Conservation (phyloP, 2,797 vertebrate genomes). For the Merluccius polli region DNA sequence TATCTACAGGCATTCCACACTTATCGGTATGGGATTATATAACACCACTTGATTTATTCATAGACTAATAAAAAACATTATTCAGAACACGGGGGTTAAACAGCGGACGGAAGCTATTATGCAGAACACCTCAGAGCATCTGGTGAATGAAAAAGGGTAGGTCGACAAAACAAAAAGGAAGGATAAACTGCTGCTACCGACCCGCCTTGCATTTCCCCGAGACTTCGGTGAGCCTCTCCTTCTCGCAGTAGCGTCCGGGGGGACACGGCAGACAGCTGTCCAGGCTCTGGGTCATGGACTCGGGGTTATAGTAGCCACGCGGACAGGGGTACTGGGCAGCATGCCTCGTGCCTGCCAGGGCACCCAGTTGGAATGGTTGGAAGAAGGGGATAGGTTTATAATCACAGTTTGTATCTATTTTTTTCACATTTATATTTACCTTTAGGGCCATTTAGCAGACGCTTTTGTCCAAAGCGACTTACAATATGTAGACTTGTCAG, state of each 20-base stretch:
- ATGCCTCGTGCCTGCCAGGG: slow-evolving; percentile 73
- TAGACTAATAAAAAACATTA: not conserved
- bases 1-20: not conserved
- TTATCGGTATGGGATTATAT: too few relatives aligned
- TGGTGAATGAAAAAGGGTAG: too few relatives aligned
- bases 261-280: slow-evolving; percentile 94
- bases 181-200: slow-evolving; percentile 53
- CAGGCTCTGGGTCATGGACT: slow-evolving; percentile 86
- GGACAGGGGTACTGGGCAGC: slow-evolving; percentile 89
- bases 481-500: too few relatives aligned
- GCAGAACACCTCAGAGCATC: not conserved
- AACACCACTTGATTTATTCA: not conserved
- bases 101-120: not conserved
- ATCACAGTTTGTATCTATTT: not conserved
- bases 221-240: slow-evolving; percentile 81
- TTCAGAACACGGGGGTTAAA: not conserved
- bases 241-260: slow-evolving; percentile 87
- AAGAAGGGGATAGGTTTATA: not conserved
- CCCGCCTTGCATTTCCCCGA: slow-evolving; percentile 89
- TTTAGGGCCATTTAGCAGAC: too few relatives aligned
- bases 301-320: slow-evolving; percentile 93
- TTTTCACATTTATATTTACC: too few relatives aligned
- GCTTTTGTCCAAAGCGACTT: too few relatives aligned
- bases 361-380: not conserved
- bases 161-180: not conserved